Percentiles rank a stretch among this genome's conserved stretches.
phyloP scores from a whole-genome alignment of 2,797 vertebrate species.

The Paratrypauchen microcephalus region DNA sequence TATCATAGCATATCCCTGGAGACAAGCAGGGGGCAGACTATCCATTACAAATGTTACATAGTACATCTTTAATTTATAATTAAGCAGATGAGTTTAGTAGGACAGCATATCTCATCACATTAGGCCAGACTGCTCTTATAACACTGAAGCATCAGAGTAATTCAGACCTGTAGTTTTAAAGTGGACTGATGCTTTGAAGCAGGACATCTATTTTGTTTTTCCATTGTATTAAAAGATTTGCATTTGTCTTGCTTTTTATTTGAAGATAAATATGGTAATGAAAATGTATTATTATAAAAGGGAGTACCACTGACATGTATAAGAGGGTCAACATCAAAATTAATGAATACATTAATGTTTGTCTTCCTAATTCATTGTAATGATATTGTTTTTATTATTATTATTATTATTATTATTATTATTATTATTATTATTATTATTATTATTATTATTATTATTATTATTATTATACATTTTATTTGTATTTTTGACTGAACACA shows the following conservation, averaged over 20 bases:
- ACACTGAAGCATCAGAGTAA: neutral
- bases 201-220: neutral
- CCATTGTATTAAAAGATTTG: slow-evolving; percentile 1
- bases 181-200: neutral
- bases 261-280: slow-evolving; percentile 1
- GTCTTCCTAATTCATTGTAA: neutral
- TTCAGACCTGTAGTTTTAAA: neutral
- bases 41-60: no score
- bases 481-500: neutral
- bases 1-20: no score
- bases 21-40: no score
- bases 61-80: no score
- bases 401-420: no score
- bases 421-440: no score
- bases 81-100: neutral
- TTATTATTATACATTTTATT: neutral
- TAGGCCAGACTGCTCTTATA: neutral
- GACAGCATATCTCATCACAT: neutral
- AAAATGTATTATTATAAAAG: slow-evolving; percentile 1
- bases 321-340: slow-evolving; percentile 11
- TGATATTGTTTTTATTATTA: neutral
- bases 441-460: neutral
- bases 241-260: slow-evolving; percentile 1
- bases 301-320: neutral
- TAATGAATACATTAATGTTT: neutral